Percentiles rank a stretch among this genome's conserved stretches.
Evolutionary conservation across 2,113 vertebrate genomes (phyloP).

Genomic region (mouse (Mus musculus)): DNA sequence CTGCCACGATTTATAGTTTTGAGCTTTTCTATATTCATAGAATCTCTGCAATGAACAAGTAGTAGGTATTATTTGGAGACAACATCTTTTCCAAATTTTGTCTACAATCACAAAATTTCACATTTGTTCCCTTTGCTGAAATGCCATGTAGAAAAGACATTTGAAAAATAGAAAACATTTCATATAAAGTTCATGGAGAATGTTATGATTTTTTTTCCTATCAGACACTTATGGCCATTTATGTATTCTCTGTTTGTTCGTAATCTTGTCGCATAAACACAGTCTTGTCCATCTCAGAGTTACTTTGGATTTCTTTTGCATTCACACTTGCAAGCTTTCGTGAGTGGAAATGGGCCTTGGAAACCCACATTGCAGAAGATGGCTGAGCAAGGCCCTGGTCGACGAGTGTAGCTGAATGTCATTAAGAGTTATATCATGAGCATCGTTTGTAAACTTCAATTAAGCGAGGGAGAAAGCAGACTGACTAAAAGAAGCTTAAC

Average conservation of each 20-base stretch:
- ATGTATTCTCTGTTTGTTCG: not conserved
- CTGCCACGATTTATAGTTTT: not conserved
- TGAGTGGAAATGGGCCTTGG: constrained; percentile 3
- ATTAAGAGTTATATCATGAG: not conserved
- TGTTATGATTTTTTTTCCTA: not conserved
- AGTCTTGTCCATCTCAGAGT: not conserved
- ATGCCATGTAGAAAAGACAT: not conserved
- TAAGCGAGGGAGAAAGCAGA: constrained; percentile 53
- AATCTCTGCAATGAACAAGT: not conserved
- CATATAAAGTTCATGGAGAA: not conserved
- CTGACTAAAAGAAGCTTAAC: constrained; percentile 48
- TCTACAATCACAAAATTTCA: not conserved
- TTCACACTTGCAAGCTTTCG: not conserved
- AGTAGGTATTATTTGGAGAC: not conserved
- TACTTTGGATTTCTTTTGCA: not conserved
- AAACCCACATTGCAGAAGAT: not conserved
- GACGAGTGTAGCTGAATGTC: no score
- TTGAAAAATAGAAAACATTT: constrained; percentile 8
- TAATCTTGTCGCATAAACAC: not conserved
- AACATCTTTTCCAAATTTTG: constrained; percentile 3
- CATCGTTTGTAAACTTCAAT: constrained; percentile 44
- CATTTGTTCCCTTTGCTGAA: not conserved
- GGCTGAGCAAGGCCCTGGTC: no score
- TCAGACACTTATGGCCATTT: not conserved
- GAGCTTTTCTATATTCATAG: not conserved